Conservation (phyloP, 2,797 vertebrate species). For the Silurus lanzhouensis region DNA sequence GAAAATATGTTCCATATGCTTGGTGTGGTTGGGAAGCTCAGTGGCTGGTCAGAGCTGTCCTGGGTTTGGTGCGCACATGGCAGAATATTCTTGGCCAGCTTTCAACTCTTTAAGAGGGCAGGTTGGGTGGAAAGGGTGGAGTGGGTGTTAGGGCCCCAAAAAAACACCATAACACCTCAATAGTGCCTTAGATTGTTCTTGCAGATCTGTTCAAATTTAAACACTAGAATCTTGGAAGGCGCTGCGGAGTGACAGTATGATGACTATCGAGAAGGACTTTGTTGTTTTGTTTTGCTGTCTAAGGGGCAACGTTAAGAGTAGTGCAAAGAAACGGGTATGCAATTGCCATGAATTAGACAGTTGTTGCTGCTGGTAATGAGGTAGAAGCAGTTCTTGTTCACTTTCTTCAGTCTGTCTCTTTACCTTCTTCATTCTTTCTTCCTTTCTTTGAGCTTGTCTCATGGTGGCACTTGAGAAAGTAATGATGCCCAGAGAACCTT, state of each 20-base stretch:
- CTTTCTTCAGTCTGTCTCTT: not conserved
- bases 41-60: conserved; percentile 64
- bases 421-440: not conserved
- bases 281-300: conserved; percentile 76
- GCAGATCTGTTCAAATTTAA: conserved; percentile 18
- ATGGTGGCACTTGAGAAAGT: conserved; percentile 64
- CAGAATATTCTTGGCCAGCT: conserved; percentile 18
- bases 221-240: conserved; percentile 45
- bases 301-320: conserved; percentile 72
- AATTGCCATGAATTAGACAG: conserved; percentile 79
- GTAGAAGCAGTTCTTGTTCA: not conserved
- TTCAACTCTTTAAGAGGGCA: conserved; percentile 29
- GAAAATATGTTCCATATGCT: conserved; percentile 81
- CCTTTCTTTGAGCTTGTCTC: conserved; percentile 15
- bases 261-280: conserved; percentile 66
- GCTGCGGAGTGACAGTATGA: conserved; percentile 36
- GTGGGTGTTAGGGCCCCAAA: conserved; percentile 1
- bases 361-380: conserved; percentile 58
- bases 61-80: conserved; percentile 27
- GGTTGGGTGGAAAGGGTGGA: not conserved
- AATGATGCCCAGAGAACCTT: conserved; percentile 66
- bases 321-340: conserved; percentile 75
- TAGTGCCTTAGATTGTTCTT: conserved; percentile 17
- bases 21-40: conserved; percentile 64
- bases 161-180: conserved; percentile 38